Evolutionary conservation across 2,797 vertebrate genomes (phyloP).

Genomic region (Gallinago stenura): DNA sequence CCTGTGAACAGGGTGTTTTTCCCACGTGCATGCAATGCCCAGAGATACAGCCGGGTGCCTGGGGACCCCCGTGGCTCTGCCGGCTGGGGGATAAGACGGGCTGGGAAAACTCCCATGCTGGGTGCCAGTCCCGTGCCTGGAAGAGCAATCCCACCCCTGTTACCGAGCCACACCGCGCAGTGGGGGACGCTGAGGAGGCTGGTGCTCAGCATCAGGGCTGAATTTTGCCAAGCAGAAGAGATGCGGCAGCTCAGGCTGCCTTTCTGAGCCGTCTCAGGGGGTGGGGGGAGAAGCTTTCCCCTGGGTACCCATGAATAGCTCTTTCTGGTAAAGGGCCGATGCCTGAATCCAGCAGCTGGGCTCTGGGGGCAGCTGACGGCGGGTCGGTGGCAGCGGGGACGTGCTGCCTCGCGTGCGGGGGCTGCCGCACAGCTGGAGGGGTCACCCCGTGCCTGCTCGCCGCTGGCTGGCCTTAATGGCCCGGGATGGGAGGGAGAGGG

Average conservation of each 20-base stretch:
- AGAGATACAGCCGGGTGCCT: fast-evolving
- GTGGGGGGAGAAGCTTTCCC: background rate
- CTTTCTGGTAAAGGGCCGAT: background rate
- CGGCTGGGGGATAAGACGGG: fast-evolving
- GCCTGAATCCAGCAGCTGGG: slow-evolving; percentile 38
- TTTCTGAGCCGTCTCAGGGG: background rate
- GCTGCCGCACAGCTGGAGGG: slow-evolving; percentile 37
- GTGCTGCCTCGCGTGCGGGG: background rate
- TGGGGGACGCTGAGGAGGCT: background rate
- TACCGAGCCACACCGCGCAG: fast-evolving
- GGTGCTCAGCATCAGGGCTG: fast-evolving
- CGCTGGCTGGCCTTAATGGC: background rate
- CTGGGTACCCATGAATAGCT: background rate
- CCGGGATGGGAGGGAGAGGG: background rate
- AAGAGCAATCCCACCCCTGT: background rate
- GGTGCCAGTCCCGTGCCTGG: background rate
- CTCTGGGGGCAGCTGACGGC: background rate
- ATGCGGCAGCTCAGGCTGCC: background rate
- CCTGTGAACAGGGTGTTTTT: background rate
- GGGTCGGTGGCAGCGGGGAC: background rate
- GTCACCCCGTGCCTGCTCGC: background rate
- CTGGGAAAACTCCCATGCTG: background rate
- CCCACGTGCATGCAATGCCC: fast-evolving
- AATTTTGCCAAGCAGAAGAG: background rate
- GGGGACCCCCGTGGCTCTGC: background rate